A percentile compares a stretch with the other conserved stretches of the same genome.
These are phyloP conservation scores for Dryadula phaetusa DNA, from an alignment of 2,888 invertebrate species.

Conservation along the genomic window DNA sequence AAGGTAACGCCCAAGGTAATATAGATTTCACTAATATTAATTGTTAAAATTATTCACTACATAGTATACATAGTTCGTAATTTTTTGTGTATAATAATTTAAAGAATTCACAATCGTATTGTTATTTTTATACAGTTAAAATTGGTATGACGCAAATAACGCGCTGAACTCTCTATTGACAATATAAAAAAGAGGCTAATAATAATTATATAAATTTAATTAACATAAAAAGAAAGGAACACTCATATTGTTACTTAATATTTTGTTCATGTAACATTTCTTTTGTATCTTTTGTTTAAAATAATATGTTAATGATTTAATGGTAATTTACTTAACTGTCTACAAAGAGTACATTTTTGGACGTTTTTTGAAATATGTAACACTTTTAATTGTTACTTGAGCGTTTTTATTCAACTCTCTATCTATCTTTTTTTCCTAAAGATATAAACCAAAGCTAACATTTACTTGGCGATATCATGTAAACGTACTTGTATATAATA, in stretches of 20 bases:
- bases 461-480: too few species aligned
- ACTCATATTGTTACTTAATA: conserved; percentile 4
- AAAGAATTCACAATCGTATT: conserved; percentile 25
- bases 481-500: too few species aligned
- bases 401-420: too few species aligned
- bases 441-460: too few species aligned
- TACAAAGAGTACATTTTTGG: too few species aligned
- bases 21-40: conserved; percentile 71
- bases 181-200: conserved; percentile 14
- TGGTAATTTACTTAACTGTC: not conserved
- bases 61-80: conserved; percentile 53
- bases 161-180: conserved; percentile 5
- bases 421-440: too few species aligned
- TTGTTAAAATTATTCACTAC: conserved; percentile 58
- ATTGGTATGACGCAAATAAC: conserved; percentile 32
- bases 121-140: conserved; percentile 26
- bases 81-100: conserved; percentile 60
- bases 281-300: not conserved
- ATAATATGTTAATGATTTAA: not conserved
- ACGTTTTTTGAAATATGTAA: too few species aligned
- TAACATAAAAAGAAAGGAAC: conserved; percentile 11
- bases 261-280: not conserved
- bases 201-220: conserved; percentile 13
- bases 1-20: conserved; percentile 72
- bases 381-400: too few species aligned